Evolutionary conservation across 2,113 vertebrate genomes (phyloP).

Genomic region (Fulica atra): DNA sequence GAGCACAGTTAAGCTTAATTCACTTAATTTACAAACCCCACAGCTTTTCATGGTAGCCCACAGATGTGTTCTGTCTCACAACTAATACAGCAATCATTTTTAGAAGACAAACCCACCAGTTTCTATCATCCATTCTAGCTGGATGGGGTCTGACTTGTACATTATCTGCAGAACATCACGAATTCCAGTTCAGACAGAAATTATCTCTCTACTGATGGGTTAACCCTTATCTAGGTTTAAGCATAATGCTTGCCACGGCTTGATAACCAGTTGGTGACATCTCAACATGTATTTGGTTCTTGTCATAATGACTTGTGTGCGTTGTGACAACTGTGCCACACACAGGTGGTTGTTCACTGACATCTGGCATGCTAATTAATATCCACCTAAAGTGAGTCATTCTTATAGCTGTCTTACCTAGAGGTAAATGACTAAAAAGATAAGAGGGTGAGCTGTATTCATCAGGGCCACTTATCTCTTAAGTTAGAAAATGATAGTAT

Average conservation of each 20-base stretch:
- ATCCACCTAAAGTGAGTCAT: not conserved
- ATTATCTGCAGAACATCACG: not conserved
- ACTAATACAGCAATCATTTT: not conserved
- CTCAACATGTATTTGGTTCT: not conserved
- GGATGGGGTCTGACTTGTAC: not conserved
- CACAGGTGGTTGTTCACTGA: not conserved
- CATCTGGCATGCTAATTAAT: not conserved
- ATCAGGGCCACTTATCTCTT: not conserved
- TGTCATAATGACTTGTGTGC: not conserved
- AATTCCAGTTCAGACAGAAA: not conserved
- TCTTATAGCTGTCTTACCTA: not conserved
- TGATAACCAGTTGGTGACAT: not conserved
- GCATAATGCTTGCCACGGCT: not conserved
- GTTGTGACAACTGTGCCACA: not conserved
- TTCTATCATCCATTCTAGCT: not conserved
- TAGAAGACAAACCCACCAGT: not conserved
- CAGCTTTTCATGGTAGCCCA: not conserved
- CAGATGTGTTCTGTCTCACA: not conserved
- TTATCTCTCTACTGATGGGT: not conserved
- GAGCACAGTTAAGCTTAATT: not conserved
- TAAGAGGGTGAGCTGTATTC: not conserved
- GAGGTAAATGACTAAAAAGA: not conserved
- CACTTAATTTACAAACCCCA: not conserved
- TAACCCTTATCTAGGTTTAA: not conserved
- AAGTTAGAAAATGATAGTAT: not conserved